phyloP scores from a whole-genome alignment of 2,888 invertebrate species.

The Bursaphelenchus okinawaensis region DNA sequence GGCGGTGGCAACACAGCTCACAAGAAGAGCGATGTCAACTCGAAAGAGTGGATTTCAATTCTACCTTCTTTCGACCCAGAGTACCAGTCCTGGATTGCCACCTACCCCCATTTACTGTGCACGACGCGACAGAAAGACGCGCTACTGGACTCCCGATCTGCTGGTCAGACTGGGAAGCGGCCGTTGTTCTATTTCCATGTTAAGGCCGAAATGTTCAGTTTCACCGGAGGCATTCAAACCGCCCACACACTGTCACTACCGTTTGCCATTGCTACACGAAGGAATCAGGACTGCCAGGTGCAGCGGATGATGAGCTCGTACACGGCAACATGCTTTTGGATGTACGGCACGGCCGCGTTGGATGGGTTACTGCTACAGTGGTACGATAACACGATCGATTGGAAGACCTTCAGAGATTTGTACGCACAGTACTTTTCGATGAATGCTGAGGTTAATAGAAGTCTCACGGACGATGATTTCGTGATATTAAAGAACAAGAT shows the following conservation, averaged over 20 bases:
- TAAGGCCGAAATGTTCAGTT: constrained; percentile 36
- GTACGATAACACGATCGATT: constrained; percentile 35
- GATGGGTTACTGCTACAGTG: constrained; percentile 39
- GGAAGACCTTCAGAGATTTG: constrained; percentile 33
- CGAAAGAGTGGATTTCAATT: constrained; percentile 35
- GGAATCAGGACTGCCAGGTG: constrained; percentile 44
- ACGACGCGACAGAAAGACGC: constrained; percentile 38
- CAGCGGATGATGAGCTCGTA: constrained; percentile 42
- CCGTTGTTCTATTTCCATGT: constrained; percentile 39
- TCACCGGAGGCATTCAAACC: constrained; percentile 27
- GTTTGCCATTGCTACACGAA: constrained; percentile 37
- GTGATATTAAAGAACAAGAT: constrained; percentile 32
- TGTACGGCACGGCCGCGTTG: constrained; percentile 33
- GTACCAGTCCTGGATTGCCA: constrained; percentile 33
- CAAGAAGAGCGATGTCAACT: constrained; percentile 38
- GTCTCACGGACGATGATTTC: constrained; percentile 31
- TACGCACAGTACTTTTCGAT: constrained; percentile 34
- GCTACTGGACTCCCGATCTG: constrained; percentile 20
- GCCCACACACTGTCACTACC: constrained; percentile 39
- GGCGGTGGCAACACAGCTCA: constrained; percentile 34
- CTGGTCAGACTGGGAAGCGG: constrained; percentile 32
- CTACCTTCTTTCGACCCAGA: constrained; percentile 28
- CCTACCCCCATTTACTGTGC: constrained; percentile 36
- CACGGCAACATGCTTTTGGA: constrained; percentile 42
- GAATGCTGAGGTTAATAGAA: constrained; percentile 35